phyloP scores from a whole-genome alignment of 92 coral and sea anemone genomes.

The Porites cylindrica region DNA sequence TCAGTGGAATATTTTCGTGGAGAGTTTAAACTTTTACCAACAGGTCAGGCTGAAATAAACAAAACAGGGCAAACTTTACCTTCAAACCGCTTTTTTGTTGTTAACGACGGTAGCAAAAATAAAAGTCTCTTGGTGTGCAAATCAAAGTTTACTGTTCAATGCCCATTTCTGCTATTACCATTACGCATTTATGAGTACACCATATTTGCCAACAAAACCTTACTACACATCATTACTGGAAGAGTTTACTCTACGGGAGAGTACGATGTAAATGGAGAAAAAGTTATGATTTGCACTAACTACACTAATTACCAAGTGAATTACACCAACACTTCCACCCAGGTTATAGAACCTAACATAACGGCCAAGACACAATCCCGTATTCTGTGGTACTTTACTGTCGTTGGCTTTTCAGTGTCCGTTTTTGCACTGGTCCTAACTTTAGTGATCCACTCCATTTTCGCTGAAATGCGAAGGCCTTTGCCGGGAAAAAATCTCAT shows the following conservation, averaged over 20 bases:
- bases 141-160: constrained; percentile 66
- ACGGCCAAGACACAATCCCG: neutral
- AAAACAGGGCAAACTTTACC: constrained; percentile 38
- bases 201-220: constrained; percentile 67
- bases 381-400: constrained; percentile 69
- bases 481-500: constrained; percentile 97
- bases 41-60: constrained; percentile 36
- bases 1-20: constrained; percentile 53
- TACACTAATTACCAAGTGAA: constrained; percentile 27
- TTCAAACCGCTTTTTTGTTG: constrained; percentile 45
- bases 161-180: constrained; percentile 63
- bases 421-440: constrained; percentile 67
- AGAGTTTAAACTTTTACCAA: constrained; percentile 41
- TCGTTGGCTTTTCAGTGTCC: constrained; percentile 77
- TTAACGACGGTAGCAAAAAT: neutral
- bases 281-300: constrained; percentile 79
- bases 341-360: neutral
- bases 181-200: constrained; percentile 55
- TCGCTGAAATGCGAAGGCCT: constrained; percentile 81
- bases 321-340: constrained; percentile 5
- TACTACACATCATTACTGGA: constrained; percentile 75
- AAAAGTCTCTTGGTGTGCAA: constrained; percentile 57
- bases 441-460: constrained; percentile 72
- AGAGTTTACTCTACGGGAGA: constrained; percentile 63
- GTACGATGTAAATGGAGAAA: constrained; percentile 59